Evolutionary conservation across 2,797 vertebrate genomes (phyloP), one percentile per base, ranked within the genome.

Genomic region (Pipistrellus nathusii): DNA sequence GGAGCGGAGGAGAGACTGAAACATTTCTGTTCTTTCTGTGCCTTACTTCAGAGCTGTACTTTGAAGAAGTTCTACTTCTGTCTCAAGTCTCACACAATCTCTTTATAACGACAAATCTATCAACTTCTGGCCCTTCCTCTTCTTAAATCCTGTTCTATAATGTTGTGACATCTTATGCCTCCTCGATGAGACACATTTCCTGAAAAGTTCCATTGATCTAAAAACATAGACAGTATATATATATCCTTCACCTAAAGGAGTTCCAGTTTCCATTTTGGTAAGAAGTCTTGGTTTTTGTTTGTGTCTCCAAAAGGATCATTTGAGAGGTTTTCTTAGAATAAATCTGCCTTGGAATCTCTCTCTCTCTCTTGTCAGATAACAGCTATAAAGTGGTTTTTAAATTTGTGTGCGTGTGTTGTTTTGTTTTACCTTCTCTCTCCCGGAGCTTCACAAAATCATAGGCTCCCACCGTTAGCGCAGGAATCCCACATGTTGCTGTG

Each of bases 11-110:
- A 9, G 57, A 66, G 1, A 14, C 3, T 17, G 3, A 76, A 86
- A 64, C 4, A 77, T 25, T 92, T 88, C 25, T 57, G 57, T 21
- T 3, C 15, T 87, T 91, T 88, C 55, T 82, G 13, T 69, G 32
- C 17, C 8, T 93, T 13, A 53, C 12, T 90, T 77, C 62, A 92
- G 11, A 93, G 15, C 6, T 88, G n/a, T 59, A 72, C 41, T 96
- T 91, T 59, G 69, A 85, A 66, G n/a, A 95, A 85, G 80, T 91
- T 94, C 2, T 81, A 20, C 32, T 82, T 96, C 55, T 92, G 6
- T 80, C 38, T 64, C 8, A 66, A 32, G 21, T 82, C 72, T 95
- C 73, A 78, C 55, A 89, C 62, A 46, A 68, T 77, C 23, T 77
- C 53, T 78, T 82, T 78, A 53, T 48, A 30, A 91, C 53, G 32